Conservation (phyloP, 2,888 invertebrate genomes). For the Eueremaeus valkanovi region DNA sequence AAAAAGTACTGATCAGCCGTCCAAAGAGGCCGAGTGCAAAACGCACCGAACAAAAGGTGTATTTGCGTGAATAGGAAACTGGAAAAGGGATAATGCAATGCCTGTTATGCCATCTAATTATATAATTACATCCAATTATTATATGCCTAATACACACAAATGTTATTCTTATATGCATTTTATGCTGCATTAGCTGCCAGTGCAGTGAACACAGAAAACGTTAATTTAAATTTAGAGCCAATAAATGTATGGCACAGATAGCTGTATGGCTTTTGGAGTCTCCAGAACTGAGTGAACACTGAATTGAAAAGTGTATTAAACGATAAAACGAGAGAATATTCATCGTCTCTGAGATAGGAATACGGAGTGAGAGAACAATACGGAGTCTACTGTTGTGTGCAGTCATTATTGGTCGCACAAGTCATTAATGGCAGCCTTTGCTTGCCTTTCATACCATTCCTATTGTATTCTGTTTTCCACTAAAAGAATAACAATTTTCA, state of each 20-base stretch:
- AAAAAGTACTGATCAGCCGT: background rate
- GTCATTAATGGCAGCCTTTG: slow-evolving; percentile 29
- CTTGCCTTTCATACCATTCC: slow-evolving; percentile 3
- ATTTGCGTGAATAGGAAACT: slow-evolving; percentile 22
- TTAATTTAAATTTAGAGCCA: slow-evolving; percentile 15
- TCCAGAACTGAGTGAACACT: background rate
- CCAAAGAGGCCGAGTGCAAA: background rate
- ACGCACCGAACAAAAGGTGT: slow-evolving; percentile 23
- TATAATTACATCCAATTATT: slow-evolving; percentile 34
- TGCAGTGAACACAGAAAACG: background rate
- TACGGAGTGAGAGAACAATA: background rate
- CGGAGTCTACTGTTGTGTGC: background rate
- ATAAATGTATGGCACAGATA: background rate
- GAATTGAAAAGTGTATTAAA: background rate
- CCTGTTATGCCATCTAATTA: slow-evolving; percentile 16
- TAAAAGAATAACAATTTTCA: slow-evolving; percentile 4
- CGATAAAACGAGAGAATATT: background rate
- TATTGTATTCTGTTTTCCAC: slow-evolving; percentile 12
- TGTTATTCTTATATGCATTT: slow-evolving; percentile 24
- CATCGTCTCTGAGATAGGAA: background rate
- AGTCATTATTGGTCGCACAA: slow-evolving; percentile 22
- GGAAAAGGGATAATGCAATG: slow-evolving; percentile 27
- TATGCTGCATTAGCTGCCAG: slow-evolving; percentile 22
- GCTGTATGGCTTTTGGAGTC: background rate
- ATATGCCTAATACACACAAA: background rate